These are phyloP conservation scores for Harpagoxenus sublaevis DNA, from an alignment of 2,888 invertebrate genomes.

Conservation along the genomic window DNA sequence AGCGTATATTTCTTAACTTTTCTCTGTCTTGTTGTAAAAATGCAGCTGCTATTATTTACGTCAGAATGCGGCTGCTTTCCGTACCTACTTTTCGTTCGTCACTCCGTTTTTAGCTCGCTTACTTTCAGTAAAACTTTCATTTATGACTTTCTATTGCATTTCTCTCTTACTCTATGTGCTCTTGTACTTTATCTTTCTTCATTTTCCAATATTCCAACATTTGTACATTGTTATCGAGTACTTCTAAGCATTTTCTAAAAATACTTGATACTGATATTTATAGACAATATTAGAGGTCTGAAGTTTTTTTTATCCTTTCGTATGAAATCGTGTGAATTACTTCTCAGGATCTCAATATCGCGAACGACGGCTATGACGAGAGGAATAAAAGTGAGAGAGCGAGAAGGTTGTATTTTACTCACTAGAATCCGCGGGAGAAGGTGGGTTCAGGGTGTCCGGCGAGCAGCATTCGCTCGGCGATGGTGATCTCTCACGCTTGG, in stretches of 20 bases:
- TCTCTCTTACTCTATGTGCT: not conserved
- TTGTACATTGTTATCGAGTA: slow-evolving; percentile 6
- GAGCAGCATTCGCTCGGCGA: slow-evolving; percentile 96
- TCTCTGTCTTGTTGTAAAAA: not conserved
- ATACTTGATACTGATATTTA: not conserved
- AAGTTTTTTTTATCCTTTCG: not conserved
- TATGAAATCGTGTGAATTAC: not conserved
- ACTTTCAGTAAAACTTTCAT: slow-evolving; percentile 19
- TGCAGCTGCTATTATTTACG: not conserved
- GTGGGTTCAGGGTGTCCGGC: slow-evolving; percentile 95
- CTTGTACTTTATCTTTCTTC: not conserved
- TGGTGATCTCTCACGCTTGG: slow-evolving; percentile 95
- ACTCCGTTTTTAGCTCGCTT: not conserved
- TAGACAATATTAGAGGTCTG: not conserved
- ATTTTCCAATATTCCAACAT: not conserved
- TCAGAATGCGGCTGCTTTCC: not conserved
- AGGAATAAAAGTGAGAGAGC: slow-evolving; percentile 20
- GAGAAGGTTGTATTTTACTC: slow-evolving; percentile 85
- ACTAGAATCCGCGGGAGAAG: slow-evolving; percentile 97
- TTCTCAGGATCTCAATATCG: slow-evolving; percentile 62
- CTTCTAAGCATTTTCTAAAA: not conserved
- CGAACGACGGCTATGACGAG: slow-evolving; percentile 47
- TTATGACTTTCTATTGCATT: slow-evolving; percentile 18
- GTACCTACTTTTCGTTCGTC: not conserved
- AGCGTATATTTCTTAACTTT: not conserved